A percentile compares a stretch with the other conserved stretches of the same genome.
Conservation (phyloP, 2,113 vertebrate species). For the Mohoua ochrocephala region DNA sequence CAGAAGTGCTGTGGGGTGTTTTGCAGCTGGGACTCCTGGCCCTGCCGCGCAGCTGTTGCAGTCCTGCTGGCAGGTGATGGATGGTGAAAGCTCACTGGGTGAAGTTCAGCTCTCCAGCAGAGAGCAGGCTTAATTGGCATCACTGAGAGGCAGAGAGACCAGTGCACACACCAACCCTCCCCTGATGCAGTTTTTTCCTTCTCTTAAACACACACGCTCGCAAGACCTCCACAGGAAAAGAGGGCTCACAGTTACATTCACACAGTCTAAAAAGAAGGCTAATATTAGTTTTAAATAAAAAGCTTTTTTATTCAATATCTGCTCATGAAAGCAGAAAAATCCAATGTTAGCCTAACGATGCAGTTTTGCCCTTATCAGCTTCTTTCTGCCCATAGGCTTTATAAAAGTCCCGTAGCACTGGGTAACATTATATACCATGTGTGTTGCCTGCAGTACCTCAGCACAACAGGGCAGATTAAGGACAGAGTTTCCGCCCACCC, state of each 20-base stretch:
- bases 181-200: background rate
- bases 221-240: background rate
- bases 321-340: background rate
- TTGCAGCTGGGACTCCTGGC: background rate
- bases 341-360: background rate
- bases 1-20: background rate
- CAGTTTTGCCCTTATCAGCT: background rate
- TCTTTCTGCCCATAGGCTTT: background rate
- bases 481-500: background rate
- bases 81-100: background rate
- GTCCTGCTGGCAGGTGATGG: background rate
- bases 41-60: background rate
- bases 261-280: background rate
- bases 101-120: background rate
- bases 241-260: background rate
- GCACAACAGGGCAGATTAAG: background rate
- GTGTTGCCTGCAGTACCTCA: background rate
- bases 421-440: background rate
- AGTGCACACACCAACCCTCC: background rate
- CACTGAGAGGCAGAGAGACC: accelerated
- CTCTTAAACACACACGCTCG: accelerated
- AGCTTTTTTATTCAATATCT: background rate
- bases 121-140: background rate
- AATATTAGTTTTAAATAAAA: background rate
- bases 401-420: background rate